Conservation (phyloP, 1,140 invertebrate genomes). For the Nymphalis io region DNA sequence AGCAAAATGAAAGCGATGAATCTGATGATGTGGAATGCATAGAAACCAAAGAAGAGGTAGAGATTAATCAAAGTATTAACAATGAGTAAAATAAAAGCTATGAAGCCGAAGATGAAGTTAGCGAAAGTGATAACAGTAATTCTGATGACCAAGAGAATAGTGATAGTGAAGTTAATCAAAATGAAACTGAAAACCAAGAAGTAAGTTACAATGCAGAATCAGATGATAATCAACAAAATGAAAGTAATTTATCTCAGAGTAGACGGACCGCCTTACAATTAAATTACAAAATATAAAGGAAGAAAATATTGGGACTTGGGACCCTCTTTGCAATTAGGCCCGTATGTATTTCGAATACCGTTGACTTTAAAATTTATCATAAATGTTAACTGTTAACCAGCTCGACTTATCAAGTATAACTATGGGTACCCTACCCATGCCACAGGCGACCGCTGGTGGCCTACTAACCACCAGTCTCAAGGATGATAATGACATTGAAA, state of each 20-base stretch:
- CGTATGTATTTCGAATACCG: too few relatives aligned
- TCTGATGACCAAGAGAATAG: constrained; percentile 29
- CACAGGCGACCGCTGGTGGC: too few relatives aligned
- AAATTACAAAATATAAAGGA: constrained; percentile 55
- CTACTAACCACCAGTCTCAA: too few relatives aligned
- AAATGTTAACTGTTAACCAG: too few relatives aligned
- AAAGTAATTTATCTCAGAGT: constrained; percentile 12
- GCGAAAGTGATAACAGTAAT: constrained; percentile 25
- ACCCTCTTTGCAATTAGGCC: too few relatives aligned
- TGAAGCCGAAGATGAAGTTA: constrained; percentile 14
- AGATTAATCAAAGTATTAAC: constrained; percentile 20
- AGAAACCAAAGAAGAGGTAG: constrained; percentile 22
- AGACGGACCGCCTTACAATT: constrained; percentile 51
- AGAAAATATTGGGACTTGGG: constrained; percentile 53
- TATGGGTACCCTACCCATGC: too few relatives aligned
- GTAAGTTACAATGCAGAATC: constrained; percentile 35
- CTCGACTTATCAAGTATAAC: too few relatives aligned
- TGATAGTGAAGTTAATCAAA: constrained; percentile 20
- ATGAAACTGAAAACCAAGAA: constrained; percentile 16
- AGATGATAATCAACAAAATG: constrained; percentile 2
- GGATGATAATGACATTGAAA: too few relatives aligned
- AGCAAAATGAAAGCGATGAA: too few relatives aligned
- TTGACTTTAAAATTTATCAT: too few relatives aligned
- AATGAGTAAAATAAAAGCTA: too few relatives aligned
- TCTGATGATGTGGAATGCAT: constrained; percentile 20